Conservation (phyloP, 1,140 invertebrate species). For the Drusus annulatus region DNA sequence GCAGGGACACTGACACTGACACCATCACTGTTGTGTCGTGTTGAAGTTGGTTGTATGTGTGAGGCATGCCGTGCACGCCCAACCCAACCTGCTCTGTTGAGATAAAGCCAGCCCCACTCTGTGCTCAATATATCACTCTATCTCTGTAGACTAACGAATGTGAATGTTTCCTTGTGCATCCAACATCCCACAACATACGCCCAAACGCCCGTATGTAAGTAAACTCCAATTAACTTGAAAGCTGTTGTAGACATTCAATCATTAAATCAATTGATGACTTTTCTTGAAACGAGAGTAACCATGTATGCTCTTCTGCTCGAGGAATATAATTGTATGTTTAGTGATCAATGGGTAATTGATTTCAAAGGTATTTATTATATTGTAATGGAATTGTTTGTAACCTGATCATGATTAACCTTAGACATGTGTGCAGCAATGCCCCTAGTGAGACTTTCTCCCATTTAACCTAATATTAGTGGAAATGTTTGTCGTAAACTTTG, state of each 20-base stretch:
- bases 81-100: slow-evolving; percentile 7
- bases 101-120: slow-evolving; percentile 52
- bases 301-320: too few species aligned
- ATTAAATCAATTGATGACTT: too few species aligned
- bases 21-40: too few species aligned
- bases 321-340: slow-evolving; percentile 1
- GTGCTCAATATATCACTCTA: slow-evolving; percentile 50
- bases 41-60: slow-evolving; percentile 43
- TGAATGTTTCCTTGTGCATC: too few species aligned
- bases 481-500: slow-evolving; percentile 49
- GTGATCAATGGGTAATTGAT: slow-evolving; percentile 3
- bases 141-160: too few species aligned
- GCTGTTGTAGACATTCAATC: too few species aligned
- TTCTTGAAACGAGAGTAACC: neutral
- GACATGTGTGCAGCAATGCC: slow-evolving; percentile 53
- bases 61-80: slow-evolving; percentile 53
- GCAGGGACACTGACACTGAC: too few species aligned
- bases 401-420: too few species aligned
- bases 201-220: slow-evolving; percentile 7
- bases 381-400: slow-evolving; percentile 19
- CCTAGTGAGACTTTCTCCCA: slow-evolving; percentile 44
- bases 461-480: slow-evolving; percentile 42
- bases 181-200: neutral
- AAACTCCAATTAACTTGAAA: neutral
- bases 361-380: neutral